Conservation (phyloP, 2,888 invertebrate genomes). For the Leptogaster cylindrica region DNA sequence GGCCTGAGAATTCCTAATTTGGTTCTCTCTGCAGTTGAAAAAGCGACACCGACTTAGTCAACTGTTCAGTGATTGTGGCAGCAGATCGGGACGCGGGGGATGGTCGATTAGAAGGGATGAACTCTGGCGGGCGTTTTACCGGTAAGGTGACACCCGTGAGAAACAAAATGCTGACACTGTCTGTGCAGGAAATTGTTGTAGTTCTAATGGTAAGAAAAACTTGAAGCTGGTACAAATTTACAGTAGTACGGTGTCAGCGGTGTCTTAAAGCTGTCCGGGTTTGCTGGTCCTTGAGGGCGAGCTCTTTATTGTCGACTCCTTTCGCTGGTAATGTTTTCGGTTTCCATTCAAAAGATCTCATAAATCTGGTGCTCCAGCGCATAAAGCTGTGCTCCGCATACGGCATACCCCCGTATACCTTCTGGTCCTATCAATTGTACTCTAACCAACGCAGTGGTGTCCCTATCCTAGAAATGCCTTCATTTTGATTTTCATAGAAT, state of each 20-base stretch:
- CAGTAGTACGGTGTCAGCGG: background rate
- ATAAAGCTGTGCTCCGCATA: conserved; percentile 32
- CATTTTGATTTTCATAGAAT: conserved; percentile 44
- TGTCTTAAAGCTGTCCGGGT: background rate
- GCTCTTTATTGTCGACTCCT: background rate
- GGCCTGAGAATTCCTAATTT: conserved; percentile 25
- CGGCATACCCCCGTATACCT: background rate
- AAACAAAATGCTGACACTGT: conserved; percentile 38
- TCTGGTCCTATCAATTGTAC: conserved; percentile 45
- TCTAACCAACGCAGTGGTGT: conserved; percentile 29
- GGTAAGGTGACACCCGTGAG: conserved; percentile 38
- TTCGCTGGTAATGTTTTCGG: conserved; percentile 16
- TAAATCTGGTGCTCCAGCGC: conserved; percentile 43
- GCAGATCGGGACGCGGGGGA: background rate
- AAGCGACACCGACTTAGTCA: background rate
- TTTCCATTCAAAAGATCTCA: conserved; percentile 31
- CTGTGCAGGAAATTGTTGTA: conserved; percentile 35
- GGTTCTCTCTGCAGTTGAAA: conserved; percentile 32
- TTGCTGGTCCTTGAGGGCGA: too few relatives aligned
- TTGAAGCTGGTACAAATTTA: background rate
- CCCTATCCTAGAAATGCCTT: conserved; percentile 41
- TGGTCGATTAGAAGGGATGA: conserved; percentile 33
- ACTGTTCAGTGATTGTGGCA: conserved; percentile 2
- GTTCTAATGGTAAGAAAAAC: background rate
- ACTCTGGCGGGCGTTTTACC: conserved; percentile 7